A percentile compares a stretch with the other conserved stretches of the same genome.
These are phyloP conservation scores for Sarcophaga peregrina DNA, from an alignment of 1,140 invertebrate genomes.

Conservation along the genomic window DNA sequence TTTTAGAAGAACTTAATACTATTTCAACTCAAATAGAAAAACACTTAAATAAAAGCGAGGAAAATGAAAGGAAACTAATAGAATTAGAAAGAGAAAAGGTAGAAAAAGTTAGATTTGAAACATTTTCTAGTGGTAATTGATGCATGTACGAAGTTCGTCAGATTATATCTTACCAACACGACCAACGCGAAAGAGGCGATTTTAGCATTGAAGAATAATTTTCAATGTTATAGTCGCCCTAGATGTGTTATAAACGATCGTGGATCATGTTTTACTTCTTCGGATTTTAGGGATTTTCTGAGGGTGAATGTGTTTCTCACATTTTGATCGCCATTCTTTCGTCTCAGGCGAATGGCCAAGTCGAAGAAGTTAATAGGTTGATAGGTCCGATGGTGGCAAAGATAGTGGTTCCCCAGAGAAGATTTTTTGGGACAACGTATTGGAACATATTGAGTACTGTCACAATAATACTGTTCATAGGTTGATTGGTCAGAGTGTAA, in stretches of 20 bases:
- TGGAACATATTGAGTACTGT: constrained; percentile 20
- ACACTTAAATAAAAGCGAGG: too few relatives aligned
- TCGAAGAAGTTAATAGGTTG: constrained; percentile 30
- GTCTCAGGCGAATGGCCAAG: constrained; percentile 52
- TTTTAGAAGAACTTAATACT: too few relatives aligned
- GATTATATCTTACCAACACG: neutral
- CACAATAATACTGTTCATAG: constrained; percentile 32
- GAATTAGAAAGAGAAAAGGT: too few relatives aligned
- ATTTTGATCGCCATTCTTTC: constrained; percentile 52
- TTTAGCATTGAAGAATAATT: constrained; percentile 19
- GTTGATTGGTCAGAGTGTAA: constrained; percentile 31
- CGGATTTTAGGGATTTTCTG: constrained; percentile 25
- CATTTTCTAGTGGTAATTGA: constrained; percentile 67
- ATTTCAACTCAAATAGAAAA: too few relatives aligned
- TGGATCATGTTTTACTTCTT: constrained; percentile 34
- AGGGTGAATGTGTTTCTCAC: neutral
- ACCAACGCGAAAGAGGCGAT: constrained; percentile 38
- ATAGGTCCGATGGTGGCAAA: constrained; percentile 47
- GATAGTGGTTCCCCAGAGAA: neutral
- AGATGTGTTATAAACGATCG: neutral
- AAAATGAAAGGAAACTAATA: too few relatives aligned
- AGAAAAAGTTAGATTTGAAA: constrained; percentile 62
- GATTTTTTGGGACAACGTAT: neutral
- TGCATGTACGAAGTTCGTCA: constrained; percentile 48
- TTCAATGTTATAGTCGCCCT: constrained; percentile 17